Conservation (phyloP, 92 coral and sea anemone genomes). For the Palythoa heliodiscus region DNA sequence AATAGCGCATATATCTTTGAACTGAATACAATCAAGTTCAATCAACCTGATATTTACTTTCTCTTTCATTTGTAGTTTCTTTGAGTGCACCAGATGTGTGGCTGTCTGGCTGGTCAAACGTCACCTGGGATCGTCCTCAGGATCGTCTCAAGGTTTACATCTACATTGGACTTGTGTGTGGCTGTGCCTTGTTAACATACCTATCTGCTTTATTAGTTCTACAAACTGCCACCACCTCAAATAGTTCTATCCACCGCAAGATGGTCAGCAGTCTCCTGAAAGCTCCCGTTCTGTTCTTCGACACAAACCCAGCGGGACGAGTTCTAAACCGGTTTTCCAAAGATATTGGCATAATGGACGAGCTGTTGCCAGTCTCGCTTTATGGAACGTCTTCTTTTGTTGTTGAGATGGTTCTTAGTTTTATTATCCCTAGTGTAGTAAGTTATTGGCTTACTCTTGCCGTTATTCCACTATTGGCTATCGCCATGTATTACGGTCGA, state of each 20-base stretch:
- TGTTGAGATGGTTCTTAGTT: background rate
- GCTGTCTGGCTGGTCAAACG: background rate
- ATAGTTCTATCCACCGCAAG: background rate
- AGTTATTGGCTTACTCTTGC: background rate
- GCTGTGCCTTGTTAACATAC: background rate
- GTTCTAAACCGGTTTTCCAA: background rate
- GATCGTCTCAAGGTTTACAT: too few species aligned
- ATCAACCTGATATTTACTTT: background rate
- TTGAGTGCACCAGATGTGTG: background rate
- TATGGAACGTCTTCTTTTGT: background rate
- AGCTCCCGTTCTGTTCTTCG: background rate
- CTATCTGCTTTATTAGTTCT: background rate
- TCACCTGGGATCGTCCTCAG: too few species aligned
- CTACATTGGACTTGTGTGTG: too few species aligned
- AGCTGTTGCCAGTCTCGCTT: background rate
- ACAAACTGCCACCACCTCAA: background rate
- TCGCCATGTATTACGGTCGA: too few species aligned
- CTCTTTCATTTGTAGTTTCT: background rate
- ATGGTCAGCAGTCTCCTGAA: conserved; percentile 17
- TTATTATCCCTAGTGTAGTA: background rate
- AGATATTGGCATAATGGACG: too few species aligned
- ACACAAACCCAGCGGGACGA: background rate
- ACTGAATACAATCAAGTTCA: too few species aligned
- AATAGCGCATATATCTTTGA: too few species aligned
- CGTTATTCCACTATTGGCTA: background rate